Base-by-base conservation (phyloP, 2,113 vertebrate species). In the Platichthys stellatus region DNA sequence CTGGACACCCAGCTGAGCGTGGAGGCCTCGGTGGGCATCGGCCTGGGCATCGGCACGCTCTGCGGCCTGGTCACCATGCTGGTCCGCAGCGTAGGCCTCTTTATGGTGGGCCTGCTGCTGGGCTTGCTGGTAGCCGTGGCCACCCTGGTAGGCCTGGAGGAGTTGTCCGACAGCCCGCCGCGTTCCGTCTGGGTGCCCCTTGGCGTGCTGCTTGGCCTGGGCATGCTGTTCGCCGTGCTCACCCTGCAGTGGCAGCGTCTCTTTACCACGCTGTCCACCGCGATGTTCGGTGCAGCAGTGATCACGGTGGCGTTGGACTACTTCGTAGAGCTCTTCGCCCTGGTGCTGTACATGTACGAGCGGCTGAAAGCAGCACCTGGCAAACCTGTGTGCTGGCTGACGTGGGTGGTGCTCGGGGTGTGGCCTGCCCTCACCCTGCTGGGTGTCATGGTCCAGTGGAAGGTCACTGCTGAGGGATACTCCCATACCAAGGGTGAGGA, bases 31-130 rank as follows among this genome's bases (percentile, higher is more conserved):
- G 96, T 96, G 38, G 98, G 98, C 93, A 97, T 99, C 0, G 97
- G 97, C 1, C 90, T 99, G 86, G 97, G 97, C 93, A 97, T 98
- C 0, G 98, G 98, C 31, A 94, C 97, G 77, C 95, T 99, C 63
- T 99, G 98, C 0, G 98, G 98, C 90, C 95, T 99, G 89, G 98
- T 99, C 86, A 98, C 98, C 90, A 99, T 99, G 98, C 94, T 99
- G 93, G 97, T 99, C 68, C 96, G 98, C 83, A 98, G 97, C 0
- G 98, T 99, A 5, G 98, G 98, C 71, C 97, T 99, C 77, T 99
- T 99, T 92, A 97, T 99, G 96, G 97, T 99, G 85, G 98, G 98
- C 66, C 92, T 99, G 90, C 94, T 98, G 86, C 94, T 99, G 84
- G 98, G 98, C 76, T 93, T 99, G 90, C 93, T 98, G 90, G 94